Evolutionary conservation across 1,140 invertebrate genomes (phyloP), one percentile per base, ranked within the genome.

Genomic region (Globodera ellingtonae): DNA sequence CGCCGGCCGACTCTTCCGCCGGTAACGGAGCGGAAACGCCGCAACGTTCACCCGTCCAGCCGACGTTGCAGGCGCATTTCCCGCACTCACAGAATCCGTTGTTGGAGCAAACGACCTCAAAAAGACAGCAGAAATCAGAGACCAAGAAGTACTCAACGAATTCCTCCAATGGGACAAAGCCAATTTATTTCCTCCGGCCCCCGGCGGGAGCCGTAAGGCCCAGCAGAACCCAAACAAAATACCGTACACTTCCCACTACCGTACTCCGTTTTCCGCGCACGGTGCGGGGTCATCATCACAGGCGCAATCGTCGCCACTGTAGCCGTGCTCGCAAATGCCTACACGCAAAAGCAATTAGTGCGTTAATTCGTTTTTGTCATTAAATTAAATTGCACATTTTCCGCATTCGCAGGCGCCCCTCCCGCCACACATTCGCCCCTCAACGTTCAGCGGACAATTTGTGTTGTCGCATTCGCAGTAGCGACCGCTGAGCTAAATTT

Each of bases 401-500:
- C 87, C 87, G 73, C 87, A 89, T 48, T 85, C 72, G 78, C 87
- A 89, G 24, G 82, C 82, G 7, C 87, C 87, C 74, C 81, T 79
- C 24, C 84, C 87, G 35, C 81, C 80, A 74, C 87, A 89, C 48
- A 89, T 62, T 62, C 75, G 72, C 47, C 87, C 88, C 62, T 84
- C 72, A 8, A 82, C 47, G 21, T 72, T 78, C 15, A 79, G 75
- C 10, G 87, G 87, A 74, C 87, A 89, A 1, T 35, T 59, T 4
- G 78, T 66, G 73, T 80, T 86, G 72, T 88, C 88, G 78, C 88
- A 88, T 70, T 89, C 84, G 67, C 87, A 89, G 79, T 87, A 89
- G 52, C 84, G 69, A n/a, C 87, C 87, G 70, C 86, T 86, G 44
- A 69, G 81, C 48, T 79, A 74, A 80, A 80, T 18, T 8, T 62